These are phyloP conservation scores for Megatriorchis doriae DNA, from an alignment of 2,113 vertebrate species.

Conservation along the genomic window DNA sequence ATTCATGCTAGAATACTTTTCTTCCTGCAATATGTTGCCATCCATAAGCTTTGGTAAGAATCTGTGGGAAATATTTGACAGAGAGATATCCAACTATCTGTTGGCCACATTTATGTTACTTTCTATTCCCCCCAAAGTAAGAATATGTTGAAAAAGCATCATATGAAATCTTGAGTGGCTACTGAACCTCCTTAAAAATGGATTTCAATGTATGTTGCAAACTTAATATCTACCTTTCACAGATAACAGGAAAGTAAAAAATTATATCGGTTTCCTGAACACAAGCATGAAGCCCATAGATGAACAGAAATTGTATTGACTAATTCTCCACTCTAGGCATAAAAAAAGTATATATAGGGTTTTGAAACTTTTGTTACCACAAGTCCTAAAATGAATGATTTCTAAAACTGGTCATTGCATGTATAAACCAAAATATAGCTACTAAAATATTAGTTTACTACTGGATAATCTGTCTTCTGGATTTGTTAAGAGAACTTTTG, in stretches of 20 bases:
- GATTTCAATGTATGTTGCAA: neutral
- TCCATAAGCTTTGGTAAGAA: neutral
- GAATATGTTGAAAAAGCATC: neutral
- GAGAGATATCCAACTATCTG: neutral
- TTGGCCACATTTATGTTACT: neutral
- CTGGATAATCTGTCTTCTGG: neutral
- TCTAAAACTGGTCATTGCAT: neutral
- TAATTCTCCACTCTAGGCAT: neutral
- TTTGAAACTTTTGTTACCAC: neutral
- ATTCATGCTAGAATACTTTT: neutral
- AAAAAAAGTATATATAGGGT: rapidly evolving
- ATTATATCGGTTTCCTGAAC: neutral
- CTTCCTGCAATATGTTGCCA: neutral
- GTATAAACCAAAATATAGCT: neutral
- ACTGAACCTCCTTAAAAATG: neutral
- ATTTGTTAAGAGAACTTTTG: neutral
- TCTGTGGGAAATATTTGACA: neutral
- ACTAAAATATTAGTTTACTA: neutral
- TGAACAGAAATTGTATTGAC: neutral
- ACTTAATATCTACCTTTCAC: neutral
- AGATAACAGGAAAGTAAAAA: neutral
- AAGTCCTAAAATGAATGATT: neutral
- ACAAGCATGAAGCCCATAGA: neutral
- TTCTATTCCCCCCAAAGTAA: neutral
- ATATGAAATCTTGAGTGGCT: neutral